Conservation (phyloP, 2,888 invertebrate genomes). For the Parnassius mnemosyne region DNA sequence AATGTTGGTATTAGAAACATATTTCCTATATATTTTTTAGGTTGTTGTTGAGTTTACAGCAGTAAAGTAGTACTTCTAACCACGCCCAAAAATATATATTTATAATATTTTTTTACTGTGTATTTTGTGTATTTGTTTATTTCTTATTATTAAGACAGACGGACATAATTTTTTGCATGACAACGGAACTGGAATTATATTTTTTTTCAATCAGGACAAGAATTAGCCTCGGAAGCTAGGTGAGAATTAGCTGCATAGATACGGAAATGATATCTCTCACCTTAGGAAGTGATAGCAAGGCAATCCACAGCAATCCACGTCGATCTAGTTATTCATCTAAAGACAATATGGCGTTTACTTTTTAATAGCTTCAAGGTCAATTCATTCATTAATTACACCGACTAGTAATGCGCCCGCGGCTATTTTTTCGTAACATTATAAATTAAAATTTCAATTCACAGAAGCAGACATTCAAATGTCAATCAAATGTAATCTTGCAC, state of each 20-base stretch:
- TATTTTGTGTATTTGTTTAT: too few relatives aligned
- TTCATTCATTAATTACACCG: conserved; percentile 12
- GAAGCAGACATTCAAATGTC: too few relatives aligned
- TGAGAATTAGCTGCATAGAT: not conserved
- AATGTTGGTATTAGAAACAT: too few relatives aligned
- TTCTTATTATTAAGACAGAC: too few relatives aligned
- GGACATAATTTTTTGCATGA: too few relatives aligned
- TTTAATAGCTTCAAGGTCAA: conserved; percentile 21
- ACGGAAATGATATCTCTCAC: conserved; percentile 17
- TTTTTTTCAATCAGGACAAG: not conserved
- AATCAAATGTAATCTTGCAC: too few relatives aligned
- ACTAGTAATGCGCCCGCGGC: conserved; percentile 7
- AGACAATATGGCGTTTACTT: conserved; percentile 22
- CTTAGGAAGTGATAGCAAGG: conserved; percentile 26
- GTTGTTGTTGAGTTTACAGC: too few relatives aligned
- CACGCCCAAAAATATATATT: too few relatives aligned
- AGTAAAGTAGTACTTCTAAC: too few relatives aligned
- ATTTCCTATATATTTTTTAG: too few relatives aligned
- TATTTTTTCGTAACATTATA: not conserved
- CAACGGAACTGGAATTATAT: too few relatives aligned
- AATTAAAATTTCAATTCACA: not conserved
- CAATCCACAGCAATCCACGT: conserved; percentile 17
- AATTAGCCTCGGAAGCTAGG: conserved; percentile 8
- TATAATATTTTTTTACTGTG: too few relatives aligned
- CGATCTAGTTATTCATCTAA: conserved; percentile 9